Conservation (phyloP, 2,113 vertebrate species). For the Gulo gulo region DNA sequence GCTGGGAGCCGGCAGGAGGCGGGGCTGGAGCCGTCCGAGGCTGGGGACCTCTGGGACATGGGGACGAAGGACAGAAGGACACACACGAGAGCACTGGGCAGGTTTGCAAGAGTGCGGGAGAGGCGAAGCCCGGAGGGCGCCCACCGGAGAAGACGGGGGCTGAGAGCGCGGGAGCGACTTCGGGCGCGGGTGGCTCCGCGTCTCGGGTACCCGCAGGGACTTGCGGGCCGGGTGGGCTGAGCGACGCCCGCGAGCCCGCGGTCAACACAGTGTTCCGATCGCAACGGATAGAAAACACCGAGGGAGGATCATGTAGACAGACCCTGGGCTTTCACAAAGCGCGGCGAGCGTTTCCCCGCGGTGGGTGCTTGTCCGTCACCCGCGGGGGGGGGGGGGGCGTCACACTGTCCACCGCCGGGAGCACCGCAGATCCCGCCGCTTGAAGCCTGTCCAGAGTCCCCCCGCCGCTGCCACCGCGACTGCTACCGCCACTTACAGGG, state of each 20-base stretch:
- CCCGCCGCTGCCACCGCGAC: background rate
- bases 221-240: background rate
- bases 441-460: background rate
- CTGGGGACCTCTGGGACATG: background rate
- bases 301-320: background rate
- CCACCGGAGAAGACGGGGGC: accelerated
- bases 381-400: background rate
- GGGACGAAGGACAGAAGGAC: background rate
- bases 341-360: background rate
- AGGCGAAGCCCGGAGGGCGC: background rate
- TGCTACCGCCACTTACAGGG: background rate
- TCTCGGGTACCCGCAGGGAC: too few relatives aligned
- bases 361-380: background rate
- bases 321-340: background rate
- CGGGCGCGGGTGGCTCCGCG: too few relatives aligned
- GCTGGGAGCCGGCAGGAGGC: background rate
- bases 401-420: too few relatives aligned
- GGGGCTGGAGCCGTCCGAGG: too few relatives aligned
- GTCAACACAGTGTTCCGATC: too few relatives aligned
- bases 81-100: background rate
- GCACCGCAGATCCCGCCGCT: background rate
- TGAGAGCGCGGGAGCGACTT: too few relatives aligned
- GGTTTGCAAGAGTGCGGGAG: background rate
- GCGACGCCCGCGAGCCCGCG: background rate
- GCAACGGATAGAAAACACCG: background rate